Percentiles rank a stretch among this genome's conserved stretches.
phyloP scores from a whole-genome alignment of 2,888 invertebrate genomes.

The Eristalinus sepulchralis region DNA sequence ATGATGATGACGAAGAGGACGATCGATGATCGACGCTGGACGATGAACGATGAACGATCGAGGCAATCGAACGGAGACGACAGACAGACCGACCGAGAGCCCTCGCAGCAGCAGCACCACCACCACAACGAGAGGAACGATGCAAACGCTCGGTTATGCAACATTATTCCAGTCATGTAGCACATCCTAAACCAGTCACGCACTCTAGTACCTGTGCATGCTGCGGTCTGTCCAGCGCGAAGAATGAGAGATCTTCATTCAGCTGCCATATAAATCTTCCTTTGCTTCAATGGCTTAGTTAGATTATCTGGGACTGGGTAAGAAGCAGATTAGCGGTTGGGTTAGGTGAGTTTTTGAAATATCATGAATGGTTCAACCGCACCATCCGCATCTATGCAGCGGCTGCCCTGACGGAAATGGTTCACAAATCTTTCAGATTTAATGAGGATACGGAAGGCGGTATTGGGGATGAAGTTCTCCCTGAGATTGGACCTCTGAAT shows the following conservation, averaged over 20 bases:
- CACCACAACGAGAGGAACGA: conserved; percentile 35
- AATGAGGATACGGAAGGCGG: not conserved
- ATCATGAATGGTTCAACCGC: conserved; percentile 44
- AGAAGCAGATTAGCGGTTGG: conserved; percentile 56
- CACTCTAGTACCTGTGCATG: conserved; percentile 59
- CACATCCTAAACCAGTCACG: conserved; percentile 71
- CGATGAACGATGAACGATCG: not conserved
- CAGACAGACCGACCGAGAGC: not conserved
- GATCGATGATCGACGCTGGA: not conserved
- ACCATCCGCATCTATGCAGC: not conserved
- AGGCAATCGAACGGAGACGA: conserved; percentile 14
- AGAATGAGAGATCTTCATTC: conserved; percentile 66
- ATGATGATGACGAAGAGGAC: conserved; percentile 24
- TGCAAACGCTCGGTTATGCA: conserved; percentile 69
- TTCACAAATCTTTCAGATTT: conserved; percentile 44
- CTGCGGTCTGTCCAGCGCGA: conserved; percentile 53
- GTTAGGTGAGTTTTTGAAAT: conserved; percentile 54
- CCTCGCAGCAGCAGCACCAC: not conserved
- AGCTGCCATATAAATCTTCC: conserved; percentile 61
- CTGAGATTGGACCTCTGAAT: not conserved
- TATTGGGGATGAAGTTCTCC: not conserved
- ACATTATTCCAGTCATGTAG: conserved; percentile 71
- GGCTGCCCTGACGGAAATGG: conserved; percentile 7
- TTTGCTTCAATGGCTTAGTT: conserved; percentile 58
- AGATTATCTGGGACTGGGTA: conserved; percentile 61